Evolutionary conservation across 1,140 invertebrate species (phyloP), one percentile per base, ranked within the genome.

Genomic region (Drosophila burlai): DNA sequence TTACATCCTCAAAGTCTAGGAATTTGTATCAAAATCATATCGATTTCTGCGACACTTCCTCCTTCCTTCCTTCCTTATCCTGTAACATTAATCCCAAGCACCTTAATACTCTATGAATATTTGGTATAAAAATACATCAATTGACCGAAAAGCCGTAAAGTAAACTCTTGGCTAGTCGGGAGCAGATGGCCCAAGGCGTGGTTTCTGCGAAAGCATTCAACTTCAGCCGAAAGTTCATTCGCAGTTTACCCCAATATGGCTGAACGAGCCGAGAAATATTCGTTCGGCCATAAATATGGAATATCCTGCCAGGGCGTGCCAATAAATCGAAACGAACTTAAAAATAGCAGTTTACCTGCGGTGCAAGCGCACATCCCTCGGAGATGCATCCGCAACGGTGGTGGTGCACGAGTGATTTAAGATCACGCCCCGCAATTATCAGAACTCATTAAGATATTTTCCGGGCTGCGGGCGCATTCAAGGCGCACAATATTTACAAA

Each of bases 381-480:
- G 13, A 11, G 45, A 38, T 76, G 71, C 73, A 65, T 76, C 73
- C 72, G 73, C 71, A 75, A 46, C 40, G 54, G 43, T 5, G 2
- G 38, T 31, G 36, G 29, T 21, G 24, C 24, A 24, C 29, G 74
- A 63, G 67, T 85, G 82, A 85, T 82, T 85, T 85, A 76, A 58
- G 59, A 76, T 81, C 40, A 49, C 68, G 29, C 31, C 43, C 40
- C 43, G 43, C 47, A 66, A 66, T 67, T 57, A 87, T 80, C 66
- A 69, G 71, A 86, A 83, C 80, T 87, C 83, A 86, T 87, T 86
- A 87, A 83, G 76, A 69, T 80, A 87, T 86, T 83, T 80, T 77
- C 61, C 36, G 63, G 50, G 10, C 38, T 21, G 29, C 34, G 24
- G 58, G 36, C 40, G 40, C 50, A 42, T 58, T 46, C 29, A 36